These are phyloP conservation scores for Drosophila fuyamai DNA, from an alignment of 1,140 invertebrate species.

Conservation along the genomic window DNA sequence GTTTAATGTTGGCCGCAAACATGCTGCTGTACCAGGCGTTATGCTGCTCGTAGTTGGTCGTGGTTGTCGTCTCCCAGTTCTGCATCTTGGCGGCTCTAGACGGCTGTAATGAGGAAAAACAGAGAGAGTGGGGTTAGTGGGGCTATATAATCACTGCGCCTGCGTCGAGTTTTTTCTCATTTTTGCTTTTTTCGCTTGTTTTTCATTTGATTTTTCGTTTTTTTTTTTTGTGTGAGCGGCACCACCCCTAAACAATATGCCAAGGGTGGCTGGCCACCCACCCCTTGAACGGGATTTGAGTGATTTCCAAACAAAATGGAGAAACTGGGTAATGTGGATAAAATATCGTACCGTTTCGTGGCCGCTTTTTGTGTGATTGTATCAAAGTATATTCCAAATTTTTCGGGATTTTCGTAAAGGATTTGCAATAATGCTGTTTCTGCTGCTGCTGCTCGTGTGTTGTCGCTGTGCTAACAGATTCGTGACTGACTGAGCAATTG, in stretches of 20 bases:
- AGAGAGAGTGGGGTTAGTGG: constrained; percentile 30
- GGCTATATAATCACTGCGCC: constrained; percentile 42
- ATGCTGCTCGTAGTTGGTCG: constrained; percentile 80
- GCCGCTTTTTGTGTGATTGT: constrained; percentile 26
- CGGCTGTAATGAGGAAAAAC: constrained; percentile 41
- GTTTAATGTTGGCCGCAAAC: constrained; percentile 76
- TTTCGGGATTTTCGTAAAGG: constrained; percentile 17
- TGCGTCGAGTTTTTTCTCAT: constrained; percentile 63
- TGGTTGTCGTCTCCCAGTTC: constrained; percentile 82
- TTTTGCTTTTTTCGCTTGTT: constrained; percentile 38
- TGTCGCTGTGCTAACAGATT: constrained; percentile 49
- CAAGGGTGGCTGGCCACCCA: constrained; percentile 40
- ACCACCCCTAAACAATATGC: constrained; percentile 65
- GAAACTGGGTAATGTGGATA: constrained; percentile 17
- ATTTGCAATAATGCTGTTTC: not conserved
- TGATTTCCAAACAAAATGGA: constrained; percentile 64
- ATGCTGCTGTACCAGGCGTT: constrained; percentile 82
- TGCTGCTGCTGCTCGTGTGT: constrained; percentile 24
- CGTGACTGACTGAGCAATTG: constrained; percentile 59
- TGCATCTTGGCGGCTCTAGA: constrained; percentile 69
- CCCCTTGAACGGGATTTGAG: constrained; percentile 43
- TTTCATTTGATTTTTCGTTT: constrained; percentile 35
- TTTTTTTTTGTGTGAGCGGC: constrained; percentile 43
- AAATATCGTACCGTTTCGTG: constrained; percentile 44
- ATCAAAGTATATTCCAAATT: constrained; percentile 51